phyloP scores from a whole-genome alignment of 2,113 vertebrate species.

The Melanocharis versteri region DNA sequence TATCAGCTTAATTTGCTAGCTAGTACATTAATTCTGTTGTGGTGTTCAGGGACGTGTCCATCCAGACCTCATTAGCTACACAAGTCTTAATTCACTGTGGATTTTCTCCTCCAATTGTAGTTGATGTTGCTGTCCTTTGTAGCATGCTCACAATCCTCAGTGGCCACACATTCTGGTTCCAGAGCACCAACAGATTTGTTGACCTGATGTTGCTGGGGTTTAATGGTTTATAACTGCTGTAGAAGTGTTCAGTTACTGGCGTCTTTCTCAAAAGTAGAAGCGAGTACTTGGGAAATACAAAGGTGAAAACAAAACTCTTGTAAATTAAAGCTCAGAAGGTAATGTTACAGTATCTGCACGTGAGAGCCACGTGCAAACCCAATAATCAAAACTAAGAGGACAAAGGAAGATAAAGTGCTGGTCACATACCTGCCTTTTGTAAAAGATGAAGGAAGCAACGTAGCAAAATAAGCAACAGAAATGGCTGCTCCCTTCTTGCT shows the following conservation, averaged over 20 bases:
- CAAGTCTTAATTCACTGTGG: neutral
- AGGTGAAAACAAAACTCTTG: neutral
- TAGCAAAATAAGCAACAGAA: neutral
- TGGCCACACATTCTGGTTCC: neutral
- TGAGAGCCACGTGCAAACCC: neutral
- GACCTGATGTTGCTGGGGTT: neutral
- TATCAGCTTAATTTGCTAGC: neutral
- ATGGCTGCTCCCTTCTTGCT: neutral
- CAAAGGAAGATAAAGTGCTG: neutral
- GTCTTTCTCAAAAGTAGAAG: neutral
- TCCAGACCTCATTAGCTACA: neutral
- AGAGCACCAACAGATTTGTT: neutral
- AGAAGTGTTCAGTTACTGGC: neutral
- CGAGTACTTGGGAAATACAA: neutral
- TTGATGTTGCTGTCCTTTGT: neutral
- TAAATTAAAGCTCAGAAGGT: neutral
- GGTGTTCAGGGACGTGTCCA: neutral
- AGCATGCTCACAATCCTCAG: neutral
- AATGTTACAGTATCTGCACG: neutral
- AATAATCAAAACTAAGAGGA: neutral
- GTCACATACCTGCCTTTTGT: neutral
- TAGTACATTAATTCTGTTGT: neutral
- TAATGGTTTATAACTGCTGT: neutral
- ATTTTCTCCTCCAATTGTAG: neutral
- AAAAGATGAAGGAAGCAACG: neutral